Conservation (phyloP, 1,140 invertebrate genomes). For the Lysiphlebus fabarum region DNA sequence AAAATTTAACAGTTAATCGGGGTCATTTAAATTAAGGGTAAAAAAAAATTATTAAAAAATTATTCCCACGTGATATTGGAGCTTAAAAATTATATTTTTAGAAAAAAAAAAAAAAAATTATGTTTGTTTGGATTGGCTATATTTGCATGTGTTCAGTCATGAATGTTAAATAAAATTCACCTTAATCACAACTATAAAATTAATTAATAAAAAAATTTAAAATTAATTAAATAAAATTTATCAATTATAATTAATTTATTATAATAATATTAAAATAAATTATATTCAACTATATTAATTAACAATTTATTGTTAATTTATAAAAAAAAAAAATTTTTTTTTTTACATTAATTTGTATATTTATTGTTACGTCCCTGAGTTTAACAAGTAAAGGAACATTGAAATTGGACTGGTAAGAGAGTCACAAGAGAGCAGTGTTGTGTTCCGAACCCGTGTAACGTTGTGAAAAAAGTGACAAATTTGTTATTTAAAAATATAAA, state of each 20-base stretch:
- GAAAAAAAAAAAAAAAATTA: conserved; percentile 21
- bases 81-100: conserved; percentile 25
- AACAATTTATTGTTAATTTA: too few relatives aligned
- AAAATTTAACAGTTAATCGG: conserved; percentile 1
- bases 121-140: conserved; percentile 27
- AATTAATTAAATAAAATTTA: too few relatives aligned
- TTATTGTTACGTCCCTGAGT: conserved; percentile 21
- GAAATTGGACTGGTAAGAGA: conserved; percentile 23
- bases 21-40: conserved; percentile 5
- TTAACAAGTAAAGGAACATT: conserved; percentile 7
- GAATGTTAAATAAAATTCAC: not conserved
- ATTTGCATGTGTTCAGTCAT: conserved; percentile 7
- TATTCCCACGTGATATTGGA: conserved; percentile 16
- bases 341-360: too few relatives aligned
- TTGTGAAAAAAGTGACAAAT: conserved; percentile 28
- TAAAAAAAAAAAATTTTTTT: too few relatives aligned
- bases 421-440: conserved; percentile 29
- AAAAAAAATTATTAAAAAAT: conserved; percentile 19
- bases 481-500: conserved; percentile 15
- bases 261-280: too few relatives aligned
- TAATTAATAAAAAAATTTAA: too few relatives aligned
- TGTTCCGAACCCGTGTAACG: conserved; percentile 19
- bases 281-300: too few relatives aligned
- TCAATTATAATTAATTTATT: too few relatives aligned
- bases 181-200: not conserved